Base-by-base conservation (phyloP, 2,797 vertebrate species). In the Tenualosa ilisha region DNA sequence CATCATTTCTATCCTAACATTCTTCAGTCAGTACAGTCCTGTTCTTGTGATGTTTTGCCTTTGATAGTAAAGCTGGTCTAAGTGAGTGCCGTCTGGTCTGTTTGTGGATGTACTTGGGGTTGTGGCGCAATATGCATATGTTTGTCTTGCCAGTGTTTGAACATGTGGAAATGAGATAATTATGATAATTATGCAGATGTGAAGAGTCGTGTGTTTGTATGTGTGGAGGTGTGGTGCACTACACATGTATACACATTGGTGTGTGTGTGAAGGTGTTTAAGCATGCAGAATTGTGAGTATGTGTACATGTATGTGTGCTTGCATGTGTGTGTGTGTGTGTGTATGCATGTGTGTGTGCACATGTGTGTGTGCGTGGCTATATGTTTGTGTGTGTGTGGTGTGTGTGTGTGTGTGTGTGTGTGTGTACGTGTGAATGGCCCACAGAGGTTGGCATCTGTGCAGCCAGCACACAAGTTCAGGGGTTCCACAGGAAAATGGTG, bases 401-500 rank as follows among this genome's bases (percentile, higher is more conserved):
- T 22, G 40, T 22, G 17, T 79, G 72, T 37, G 13, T 72, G 31
- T 13, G 31, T 72, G 65, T 72, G 65, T 40, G 12, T 37, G 31
- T 72, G 15, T 9, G 5, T 9, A 13, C 46, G 6, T 46, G 20
- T 79, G 72, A 22, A 6, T 79, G 8, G 72, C 15, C 72, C 72
- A 79, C 15, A 79, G 40, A 8, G 72, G 72, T 79, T 79, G 72
- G 72, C 72, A 79, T 79, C 72, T 79, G 72, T 79, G 72, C 46
- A 46, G 43, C 82, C 43, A 46, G 72, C 72, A 46, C 68, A 75
- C 37, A 79, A 79, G 85, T 50, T 53, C 40, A 84, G 65, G 51
- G 82, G 56, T 81, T 50, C 59, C 40, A 84, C 91, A 92, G 90
- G 82, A 89, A 49, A 86, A 82, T 40, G 37, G 50, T 54, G 50